These are phyloP conservation scores for Champsocephalus esox DNA, from an alignment of 2,797 vertebrate species.

Conservation along the genomic window DNA sequence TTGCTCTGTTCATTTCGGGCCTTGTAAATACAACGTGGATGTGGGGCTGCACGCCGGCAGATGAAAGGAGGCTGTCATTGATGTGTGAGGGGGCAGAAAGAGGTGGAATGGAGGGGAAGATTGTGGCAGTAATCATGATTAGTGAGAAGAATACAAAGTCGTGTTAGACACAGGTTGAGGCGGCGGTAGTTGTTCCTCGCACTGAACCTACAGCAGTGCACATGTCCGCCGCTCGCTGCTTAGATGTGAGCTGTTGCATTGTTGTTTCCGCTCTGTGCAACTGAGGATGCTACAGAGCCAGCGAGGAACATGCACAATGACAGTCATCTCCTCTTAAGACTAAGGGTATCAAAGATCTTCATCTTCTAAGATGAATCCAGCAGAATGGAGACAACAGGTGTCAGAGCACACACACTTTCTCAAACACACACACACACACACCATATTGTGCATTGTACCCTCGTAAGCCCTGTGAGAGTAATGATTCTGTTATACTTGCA, in stretches of 20 bases:
- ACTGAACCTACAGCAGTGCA: constrained; percentile 36
- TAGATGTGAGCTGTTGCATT: constrained; percentile 39
- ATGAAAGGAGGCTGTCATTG: constrained; percentile 80
- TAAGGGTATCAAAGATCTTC: constrained; percentile 54
- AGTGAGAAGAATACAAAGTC: constrained; percentile 73
- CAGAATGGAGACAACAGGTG: constrained; percentile 79
- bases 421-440: constrained; percentile 38
- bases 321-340: constrained; percentile 29
- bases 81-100: constrained; percentile 69
- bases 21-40: constrained; percentile 79
- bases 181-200: constrained; percentile 55
- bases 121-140: constrained; percentile 78
- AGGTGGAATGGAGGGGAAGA: constrained; percentile 77
- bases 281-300: constrained; percentile 24
- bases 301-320: constrained; percentile 25
- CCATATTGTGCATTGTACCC: constrained; percentile 57
- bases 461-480: constrained; percentile 75
- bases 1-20: constrained; percentile 81
- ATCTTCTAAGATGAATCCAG: constrained; percentile 43
- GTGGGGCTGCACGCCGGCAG: constrained; percentile 65
- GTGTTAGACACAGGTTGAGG: constrained; percentile 76
- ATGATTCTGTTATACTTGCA: constrained; percentile 85
- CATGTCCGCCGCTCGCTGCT: constrained; percentile 48
- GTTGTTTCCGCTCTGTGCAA: constrained; percentile 19
- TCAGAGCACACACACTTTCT: constrained; percentile 46